phyloP scores from a whole-genome alignment of 2,113 vertebrate species.

The Carassius carassius region DNA sequence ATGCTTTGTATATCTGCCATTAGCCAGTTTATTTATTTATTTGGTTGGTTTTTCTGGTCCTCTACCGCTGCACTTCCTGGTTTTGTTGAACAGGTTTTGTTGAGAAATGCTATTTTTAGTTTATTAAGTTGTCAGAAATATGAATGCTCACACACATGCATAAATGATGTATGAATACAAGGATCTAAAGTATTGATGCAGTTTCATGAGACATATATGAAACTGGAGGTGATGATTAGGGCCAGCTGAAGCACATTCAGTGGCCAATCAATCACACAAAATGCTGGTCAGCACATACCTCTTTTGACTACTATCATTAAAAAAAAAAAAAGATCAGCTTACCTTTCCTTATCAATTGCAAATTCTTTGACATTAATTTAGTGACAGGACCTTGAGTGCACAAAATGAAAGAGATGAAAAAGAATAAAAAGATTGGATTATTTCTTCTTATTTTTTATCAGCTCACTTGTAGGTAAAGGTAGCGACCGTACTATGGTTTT shows the following conservation, averaged over 20 bases:
- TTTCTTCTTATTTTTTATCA: neutral
- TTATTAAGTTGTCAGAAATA: neutral
- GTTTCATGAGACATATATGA: neutral
- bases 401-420: neutral
- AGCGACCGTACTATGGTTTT: slow-evolving; percentile 15
- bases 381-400: neutral
- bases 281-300: neutral
- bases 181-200: neutral
- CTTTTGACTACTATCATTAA: neutral
- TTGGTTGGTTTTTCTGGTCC: no score
- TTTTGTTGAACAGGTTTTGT: neutral
- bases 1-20: no score
- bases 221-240: neutral
- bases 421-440: neutral
- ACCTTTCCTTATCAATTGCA: neutral
- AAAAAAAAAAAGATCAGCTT: neutral
- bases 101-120: neutral
- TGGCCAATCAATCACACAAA: neutral
- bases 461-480: neutral
- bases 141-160: neutral
- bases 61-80: no score
- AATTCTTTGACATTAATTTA: neutral
- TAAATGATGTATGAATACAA: neutral
- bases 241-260: neutral
- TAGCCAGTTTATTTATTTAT: no score